Conservation (phyloP, 1,140 invertebrate genomes). For the Drosophila yakuba region DNA sequence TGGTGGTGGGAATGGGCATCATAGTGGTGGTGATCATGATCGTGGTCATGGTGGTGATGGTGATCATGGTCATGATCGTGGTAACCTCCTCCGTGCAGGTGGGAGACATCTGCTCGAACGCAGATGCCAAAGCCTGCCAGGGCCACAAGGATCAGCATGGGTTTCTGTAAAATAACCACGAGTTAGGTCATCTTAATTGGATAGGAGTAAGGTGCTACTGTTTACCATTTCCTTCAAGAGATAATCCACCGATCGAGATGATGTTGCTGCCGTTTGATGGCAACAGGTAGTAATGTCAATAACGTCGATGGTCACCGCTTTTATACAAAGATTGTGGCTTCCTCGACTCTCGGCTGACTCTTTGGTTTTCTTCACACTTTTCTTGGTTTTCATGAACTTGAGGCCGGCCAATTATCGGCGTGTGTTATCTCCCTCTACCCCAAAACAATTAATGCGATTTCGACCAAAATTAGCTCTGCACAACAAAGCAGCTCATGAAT, state of each 20-base stretch:
- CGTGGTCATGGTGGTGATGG: slow-evolving; percentile 41
- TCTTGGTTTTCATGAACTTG: slow-evolving; percentile 76
- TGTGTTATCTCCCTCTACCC: slow-evolving; percentile 45
- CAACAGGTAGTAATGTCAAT: slow-evolving; percentile 62
- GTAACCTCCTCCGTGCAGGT: slow-evolving; percentile 51
- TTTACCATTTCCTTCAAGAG: slow-evolving; percentile 53
- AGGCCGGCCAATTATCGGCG: slow-evolving; percentile 62
- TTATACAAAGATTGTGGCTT: slow-evolving; percentile 58
- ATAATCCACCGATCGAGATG: slow-evolving; percentile 19
- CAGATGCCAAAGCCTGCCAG: slow-evolving; percentile 34
- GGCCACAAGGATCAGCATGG: slow-evolving; percentile 51
- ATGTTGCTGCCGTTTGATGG: slow-evolving; percentile 65
- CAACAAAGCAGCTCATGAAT: slow-evolving; percentile 62
- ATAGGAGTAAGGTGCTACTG: not conserved
- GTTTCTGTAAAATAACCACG: slow-evolving; percentile 36
- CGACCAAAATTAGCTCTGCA: slow-evolving; percentile 52
- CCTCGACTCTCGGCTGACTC: slow-evolving; percentile 13
- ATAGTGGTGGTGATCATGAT: slow-evolving; percentile 30
- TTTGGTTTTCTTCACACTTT: slow-evolving; percentile 77
- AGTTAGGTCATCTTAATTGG: not conserved
- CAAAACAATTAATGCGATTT: slow-evolving; percentile 60
- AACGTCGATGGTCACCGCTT: slow-evolving; percentile 48
- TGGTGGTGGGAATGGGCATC: slow-evolving; percentile 23
- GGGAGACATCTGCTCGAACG: slow-evolving; percentile 59
- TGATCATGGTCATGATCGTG: slow-evolving; percentile 42